Conservation (phyloP, 2,888 invertebrate genomes). For the Erebia epiphron region DNA sequence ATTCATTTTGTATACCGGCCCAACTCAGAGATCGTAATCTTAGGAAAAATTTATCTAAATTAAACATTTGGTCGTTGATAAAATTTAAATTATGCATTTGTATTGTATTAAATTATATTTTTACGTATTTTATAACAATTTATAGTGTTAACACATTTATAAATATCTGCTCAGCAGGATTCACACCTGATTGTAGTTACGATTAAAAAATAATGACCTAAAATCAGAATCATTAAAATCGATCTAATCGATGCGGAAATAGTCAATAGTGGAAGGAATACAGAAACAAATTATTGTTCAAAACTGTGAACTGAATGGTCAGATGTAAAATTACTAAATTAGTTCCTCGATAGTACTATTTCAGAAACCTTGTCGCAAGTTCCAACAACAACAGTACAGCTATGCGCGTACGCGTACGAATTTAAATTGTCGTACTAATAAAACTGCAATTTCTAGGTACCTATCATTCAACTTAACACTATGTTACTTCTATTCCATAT, state of each 20-base stretch:
- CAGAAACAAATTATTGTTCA: too few species aligned
- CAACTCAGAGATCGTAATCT: slow-evolving; percentile 34
- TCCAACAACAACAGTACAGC: too few species aligned
- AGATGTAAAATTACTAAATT: too few species aligned
- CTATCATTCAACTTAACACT: too few species aligned
- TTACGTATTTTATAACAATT: slow-evolving; percentile 9
- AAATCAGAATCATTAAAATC: slow-evolving; percentile 11
- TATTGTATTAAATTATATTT: slow-evolving; percentile 13
- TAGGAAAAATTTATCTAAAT: slow-evolving; percentile 32
- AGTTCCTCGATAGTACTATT: too few species aligned
- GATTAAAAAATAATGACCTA: slow-evolving; percentile 9
- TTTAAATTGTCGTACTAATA: too few species aligned
- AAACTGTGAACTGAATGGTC: too few species aligned
- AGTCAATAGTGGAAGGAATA: neutral
- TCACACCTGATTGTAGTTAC: slow-evolving; percentile 11
- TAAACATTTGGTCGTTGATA: slow-evolving; percentile 17
- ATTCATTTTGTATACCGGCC: slow-evolving; percentile 33
- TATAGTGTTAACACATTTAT: slow-evolving; percentile 16
- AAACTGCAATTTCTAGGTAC: too few species aligned
- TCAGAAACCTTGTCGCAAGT: too few species aligned
- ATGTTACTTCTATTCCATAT: too few species aligned
- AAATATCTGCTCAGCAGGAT: slow-evolving; percentile 15
- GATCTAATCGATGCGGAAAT: neutral
- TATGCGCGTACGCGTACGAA: too few species aligned
- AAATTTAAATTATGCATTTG: slow-evolving; percentile 3